phyloP scores from a whole-genome alignment of 2,797 vertebrate species.

The Xiphophorus birchmanni region DNA sequence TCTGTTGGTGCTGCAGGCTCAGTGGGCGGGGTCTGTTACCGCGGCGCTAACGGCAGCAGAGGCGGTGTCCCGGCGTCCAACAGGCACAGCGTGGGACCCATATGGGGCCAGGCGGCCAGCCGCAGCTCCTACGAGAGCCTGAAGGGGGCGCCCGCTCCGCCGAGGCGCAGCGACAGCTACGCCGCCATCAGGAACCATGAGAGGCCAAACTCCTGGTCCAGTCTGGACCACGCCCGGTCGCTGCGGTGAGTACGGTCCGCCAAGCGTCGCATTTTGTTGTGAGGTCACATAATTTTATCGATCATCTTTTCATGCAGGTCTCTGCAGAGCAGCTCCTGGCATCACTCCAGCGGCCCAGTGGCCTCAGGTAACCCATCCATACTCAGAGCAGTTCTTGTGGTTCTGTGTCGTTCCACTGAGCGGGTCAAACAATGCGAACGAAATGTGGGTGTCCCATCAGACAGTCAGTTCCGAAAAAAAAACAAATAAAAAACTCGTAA shows the following conservation, averaged over 20 bases:
- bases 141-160: conserved; percentile 86
- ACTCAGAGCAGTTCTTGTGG: neutral
- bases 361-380: conserved; percentile 63
- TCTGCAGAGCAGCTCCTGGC: conserved; percentile 83
- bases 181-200: conserved; percentile 86
- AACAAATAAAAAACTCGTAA: too few relatives aligned
- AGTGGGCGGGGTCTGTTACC: conserved; percentile 64
- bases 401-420: neutral
- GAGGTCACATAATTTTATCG: neutral
- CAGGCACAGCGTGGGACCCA: conserved; percentile 75
- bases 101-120: conserved; percentile 75
- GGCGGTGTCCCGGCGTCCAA: conserved; percentile 59
- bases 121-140: conserved; percentile 79
- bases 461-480: too few relatives aligned
- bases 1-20: conserved; percentile 13
- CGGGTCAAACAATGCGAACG: too few relatives aligned
- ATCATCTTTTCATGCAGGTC: conserved; percentile 56
- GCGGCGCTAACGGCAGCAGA: conserved; percentile 53
- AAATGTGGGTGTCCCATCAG: too few relatives aligned
- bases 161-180: conserved; percentile 92
- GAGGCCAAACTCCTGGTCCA: conserved; percentile 88
- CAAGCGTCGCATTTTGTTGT: neutral
- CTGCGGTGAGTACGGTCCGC: conserved; percentile 44
- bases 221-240: conserved; percentile 84
- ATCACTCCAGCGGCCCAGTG: conserved; percentile 76